Evolutionary conservation across 1,140 invertebrate genomes (phyloP).

Genomic region (Scaptomyza pallida): DNA sequence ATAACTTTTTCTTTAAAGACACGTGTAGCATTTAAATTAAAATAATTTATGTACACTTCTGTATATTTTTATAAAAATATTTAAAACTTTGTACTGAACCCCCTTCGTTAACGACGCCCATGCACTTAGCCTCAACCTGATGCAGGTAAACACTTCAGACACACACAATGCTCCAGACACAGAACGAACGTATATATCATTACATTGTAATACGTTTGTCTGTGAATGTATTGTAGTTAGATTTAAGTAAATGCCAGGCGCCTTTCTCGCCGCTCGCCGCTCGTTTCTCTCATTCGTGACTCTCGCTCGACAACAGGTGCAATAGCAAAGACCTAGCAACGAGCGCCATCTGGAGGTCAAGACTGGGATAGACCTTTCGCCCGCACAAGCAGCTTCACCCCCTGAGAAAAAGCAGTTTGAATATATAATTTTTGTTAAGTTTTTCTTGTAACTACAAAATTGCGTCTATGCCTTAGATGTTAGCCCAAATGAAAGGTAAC

Average conservation of each 20-base stretch:
- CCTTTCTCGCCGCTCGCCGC: background rate
- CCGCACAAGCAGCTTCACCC: background rate
- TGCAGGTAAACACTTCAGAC: constrained; percentile 18
- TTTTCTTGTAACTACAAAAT: constrained; percentile 63
- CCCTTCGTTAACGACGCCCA: background rate
- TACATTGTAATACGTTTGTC: background rate
- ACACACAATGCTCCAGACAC: constrained; percentile 11
- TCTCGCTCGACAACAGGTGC: constrained; percentile 31
- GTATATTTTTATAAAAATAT: no score
- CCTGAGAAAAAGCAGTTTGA: constrained; percentile 23
- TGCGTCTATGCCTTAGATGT: constrained; percentile 26
- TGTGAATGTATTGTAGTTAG: background rate
- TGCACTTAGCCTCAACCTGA: background rate
- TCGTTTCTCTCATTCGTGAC: constrained; percentile 27
- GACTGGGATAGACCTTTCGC: constrained; percentile 1
- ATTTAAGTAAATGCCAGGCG: constrained; percentile 5
- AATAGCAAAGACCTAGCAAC: background rate
- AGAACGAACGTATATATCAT: background rate
- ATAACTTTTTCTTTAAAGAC: no score
- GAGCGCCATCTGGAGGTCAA: constrained; percentile 11
- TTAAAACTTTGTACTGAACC: no score
- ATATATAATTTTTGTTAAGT: constrained; percentile 58
- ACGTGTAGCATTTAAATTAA: no score
- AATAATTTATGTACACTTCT: no score
- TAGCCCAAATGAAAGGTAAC: constrained; percentile 73